A percentile compares a stretch with the other conserved stretches of the same genome.
phyloP scores from a whole-genome alignment of 1,140 invertebrate genomes.

The Cotesia vestalis region DNA sequence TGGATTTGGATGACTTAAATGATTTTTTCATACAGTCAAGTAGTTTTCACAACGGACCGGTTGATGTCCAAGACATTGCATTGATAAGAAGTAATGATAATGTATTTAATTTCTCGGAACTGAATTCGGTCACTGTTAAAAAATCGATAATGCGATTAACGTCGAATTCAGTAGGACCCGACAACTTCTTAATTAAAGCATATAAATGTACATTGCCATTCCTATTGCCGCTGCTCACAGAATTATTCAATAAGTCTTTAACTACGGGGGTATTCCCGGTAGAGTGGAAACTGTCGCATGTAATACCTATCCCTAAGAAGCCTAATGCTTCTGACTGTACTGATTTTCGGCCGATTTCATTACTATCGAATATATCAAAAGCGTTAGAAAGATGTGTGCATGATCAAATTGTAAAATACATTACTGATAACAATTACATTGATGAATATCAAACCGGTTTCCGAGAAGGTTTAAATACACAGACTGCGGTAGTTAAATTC shows the following conservation, averaged over 20 bases:
- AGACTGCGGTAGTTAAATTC: background rate
- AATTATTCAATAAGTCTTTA: background rate
- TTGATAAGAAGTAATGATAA: background rate
- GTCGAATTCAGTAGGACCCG: background rate
- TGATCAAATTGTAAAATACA: slow-evolving; percentile 8
- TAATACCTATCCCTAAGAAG: background rate
- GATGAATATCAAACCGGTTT: slow-evolving; percentile 12
- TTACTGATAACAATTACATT: background rate
- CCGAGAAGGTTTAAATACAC: background rate
- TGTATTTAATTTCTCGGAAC: background rate
- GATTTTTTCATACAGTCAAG: background rate
- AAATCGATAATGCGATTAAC: background rate
- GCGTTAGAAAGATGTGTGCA: slow-evolving; percentile 25
- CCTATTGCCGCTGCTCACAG: background rate
- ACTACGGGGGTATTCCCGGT: background rate
- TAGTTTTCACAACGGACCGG: background rate
- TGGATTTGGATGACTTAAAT: background rate
- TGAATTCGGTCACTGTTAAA: background rate
- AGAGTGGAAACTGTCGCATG: background rate
- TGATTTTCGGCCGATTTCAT: slow-evolving; percentile 27
- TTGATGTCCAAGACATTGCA: too few species aligned
- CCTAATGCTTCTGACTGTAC: background rate
- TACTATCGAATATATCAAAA: slow-evolving; percentile 29
- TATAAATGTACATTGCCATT: background rate
- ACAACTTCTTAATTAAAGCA: background rate